Evolutionary conservation across 2,113 vertebrate species (phyloP), one percentile per base, ranked within the genome.

Genomic region (Canis aureus): DNA sequence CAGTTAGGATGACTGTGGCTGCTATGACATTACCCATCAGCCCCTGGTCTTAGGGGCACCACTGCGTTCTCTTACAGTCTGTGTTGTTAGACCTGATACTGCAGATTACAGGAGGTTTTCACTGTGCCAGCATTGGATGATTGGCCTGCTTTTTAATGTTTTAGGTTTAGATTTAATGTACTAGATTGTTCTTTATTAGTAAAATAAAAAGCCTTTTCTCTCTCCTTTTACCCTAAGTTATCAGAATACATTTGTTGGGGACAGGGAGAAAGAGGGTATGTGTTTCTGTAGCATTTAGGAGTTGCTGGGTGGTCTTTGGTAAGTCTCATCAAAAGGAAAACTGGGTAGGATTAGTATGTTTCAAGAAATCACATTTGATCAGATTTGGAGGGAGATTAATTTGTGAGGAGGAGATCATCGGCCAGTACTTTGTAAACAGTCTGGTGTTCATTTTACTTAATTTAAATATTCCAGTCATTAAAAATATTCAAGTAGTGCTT

Each of bases 401-500:
- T 83, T 89, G 15, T 82, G 57, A 76, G 17, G 11, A 81, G 16
- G 67, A n/a, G 0, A 74, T 94, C 38, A 51, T 51, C 85, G 93
- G 49, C 43, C 49, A 89, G 81, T 57, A 79, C 64, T 82, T 83
- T 92, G 29, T 97, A 94, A 91, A 92, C 32, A 98, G 59, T 92
- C 12, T 93, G 57, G 19, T 49, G 57, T 43, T 91, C 11, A n/a
- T 92, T 84, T 67, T 88, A 80, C 53, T 94, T 17, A 73, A 76
- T 94, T 96, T 84, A 95, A 96, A 78, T 91, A 92, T 78, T 76
- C 22, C 43, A 69, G 80, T 55, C 92, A 60, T 97, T 95, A 93
- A 92, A 89, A 85, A 88, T 91, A 81, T 20, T 89, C 74, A 95
- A 93, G 49, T 60, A 94, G 53, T 57, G 86, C 71, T 96, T 95